phyloP scores from a whole-genome alignment of 2,888 invertebrate genomes.

The Arenicola marina region DNA sequence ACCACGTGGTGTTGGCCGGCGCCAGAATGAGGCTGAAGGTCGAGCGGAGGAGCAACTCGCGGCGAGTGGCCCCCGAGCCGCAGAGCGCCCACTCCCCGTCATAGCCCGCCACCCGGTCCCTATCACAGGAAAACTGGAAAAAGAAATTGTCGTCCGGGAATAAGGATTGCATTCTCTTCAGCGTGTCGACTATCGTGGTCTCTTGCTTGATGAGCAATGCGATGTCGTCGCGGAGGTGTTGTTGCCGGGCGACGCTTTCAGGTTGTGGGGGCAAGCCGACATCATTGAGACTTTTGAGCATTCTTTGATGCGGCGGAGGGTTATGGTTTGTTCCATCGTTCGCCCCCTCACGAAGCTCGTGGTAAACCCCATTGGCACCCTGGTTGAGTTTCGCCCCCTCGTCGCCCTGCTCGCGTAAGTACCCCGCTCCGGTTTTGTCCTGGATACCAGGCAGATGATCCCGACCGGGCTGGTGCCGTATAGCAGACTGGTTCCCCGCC shows the following conservation, averaged over 20 bases:
- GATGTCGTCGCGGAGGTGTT: neutral
- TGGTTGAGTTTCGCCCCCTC: neutral
- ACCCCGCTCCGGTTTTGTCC: neutral
- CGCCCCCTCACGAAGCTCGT: neutral
- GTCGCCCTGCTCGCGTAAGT: too few species aligned
- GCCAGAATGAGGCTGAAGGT: slow-evolving; percentile 85
- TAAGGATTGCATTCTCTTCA: slow-evolving; percentile 54
- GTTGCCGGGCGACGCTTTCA: neutral
- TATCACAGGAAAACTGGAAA: slow-evolving; percentile 80
- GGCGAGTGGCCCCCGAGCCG: slow-evolving; percentile 66
- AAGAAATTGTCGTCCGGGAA: slow-evolving; percentile 71
- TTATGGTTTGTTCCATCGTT: neutral
- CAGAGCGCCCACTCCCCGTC: slow-evolving; percentile 88
- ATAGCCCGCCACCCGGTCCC: slow-evolving; percentile 41
- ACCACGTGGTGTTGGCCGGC: slow-evolving; percentile 72
- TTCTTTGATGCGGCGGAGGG: neutral
- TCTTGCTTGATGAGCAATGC: slow-evolving; percentile 38
- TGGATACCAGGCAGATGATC: too few species aligned
- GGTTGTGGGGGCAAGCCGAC: too few species aligned
- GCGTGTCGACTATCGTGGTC: slow-evolving; percentile 63
- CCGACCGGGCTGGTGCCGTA: neutral
- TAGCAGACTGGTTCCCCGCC: neutral
- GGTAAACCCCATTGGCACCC: neutral
- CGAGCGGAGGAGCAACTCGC: slow-evolving; percentile 66
- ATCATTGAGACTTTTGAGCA: neutral